A percentile compares a stretch with the other conserved stretches of the same genome.
These are phyloP conservation scores for Amazona vittata DNA, from an alignment of 2,113 vertebrate genomes.

Conservation along the genomic window DNA sequence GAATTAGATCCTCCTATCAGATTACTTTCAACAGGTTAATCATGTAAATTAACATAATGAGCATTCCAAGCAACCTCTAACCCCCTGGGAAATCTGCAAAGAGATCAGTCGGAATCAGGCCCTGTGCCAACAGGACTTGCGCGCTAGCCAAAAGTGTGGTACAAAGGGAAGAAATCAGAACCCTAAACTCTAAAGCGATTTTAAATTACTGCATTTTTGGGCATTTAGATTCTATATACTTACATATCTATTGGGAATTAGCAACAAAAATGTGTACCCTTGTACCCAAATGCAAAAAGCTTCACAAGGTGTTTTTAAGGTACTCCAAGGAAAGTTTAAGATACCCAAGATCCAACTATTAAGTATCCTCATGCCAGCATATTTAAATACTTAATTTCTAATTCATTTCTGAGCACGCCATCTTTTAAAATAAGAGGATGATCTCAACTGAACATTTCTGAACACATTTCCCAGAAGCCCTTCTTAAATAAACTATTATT, in stretches of 20 bases:
- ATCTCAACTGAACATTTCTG: neutral
- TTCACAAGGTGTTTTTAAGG: neutral
- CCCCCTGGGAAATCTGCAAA: neutral
- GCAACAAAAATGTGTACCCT: neutral
- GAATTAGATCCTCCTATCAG: neutral
- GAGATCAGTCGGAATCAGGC: constrained; percentile 1
- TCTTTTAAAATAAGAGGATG: neutral
- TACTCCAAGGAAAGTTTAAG: neutral
- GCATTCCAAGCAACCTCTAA: neutral
- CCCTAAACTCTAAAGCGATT: neutral
- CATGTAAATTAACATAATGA: constrained; percentile 13
- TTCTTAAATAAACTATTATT: neutral
- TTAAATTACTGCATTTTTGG: neutral
- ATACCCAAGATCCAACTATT: neutral
- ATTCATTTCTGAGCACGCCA: neutral
- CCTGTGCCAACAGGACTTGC: neutral
- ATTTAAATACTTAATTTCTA: constrained; percentile 9
- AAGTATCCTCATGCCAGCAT: neutral
- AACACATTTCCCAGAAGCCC: neutral
- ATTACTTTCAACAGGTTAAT: constrained; percentile 40
- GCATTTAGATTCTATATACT: neutral
- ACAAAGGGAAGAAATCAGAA: neutral
- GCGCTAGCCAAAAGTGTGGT: neutral
- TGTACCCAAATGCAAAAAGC: neutral
- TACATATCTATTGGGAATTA: neutral